phyloP scores from a whole-genome alignment of 2,888 invertebrate species.

The Matsumyia berberina region DNA sequence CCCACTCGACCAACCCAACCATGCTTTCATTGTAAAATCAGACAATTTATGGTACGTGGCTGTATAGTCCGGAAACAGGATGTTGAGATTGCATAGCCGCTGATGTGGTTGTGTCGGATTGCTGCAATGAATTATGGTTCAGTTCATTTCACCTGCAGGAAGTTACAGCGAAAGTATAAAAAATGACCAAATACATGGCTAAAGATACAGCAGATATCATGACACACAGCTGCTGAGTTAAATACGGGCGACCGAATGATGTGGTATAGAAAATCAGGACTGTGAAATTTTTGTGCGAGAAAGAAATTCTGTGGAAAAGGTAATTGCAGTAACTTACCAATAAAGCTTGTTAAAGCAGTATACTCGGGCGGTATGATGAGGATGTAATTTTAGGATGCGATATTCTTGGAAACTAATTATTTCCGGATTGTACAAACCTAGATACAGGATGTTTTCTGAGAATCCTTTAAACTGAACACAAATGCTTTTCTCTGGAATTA shows the following conservation, averaged over 20 bases:
- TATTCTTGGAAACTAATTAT: too few relatives aligned
- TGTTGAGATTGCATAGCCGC: slow-evolving; percentile 57
- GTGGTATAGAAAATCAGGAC: slow-evolving; percentile 10
- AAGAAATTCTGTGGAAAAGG: neutral
- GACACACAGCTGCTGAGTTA: neutral
- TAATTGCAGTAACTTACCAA: neutral
- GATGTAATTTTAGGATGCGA: too few relatives aligned
- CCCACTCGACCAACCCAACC: neutral
- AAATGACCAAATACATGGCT: slow-evolving; percentile 22
- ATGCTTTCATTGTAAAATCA: slow-evolving; percentile 42
- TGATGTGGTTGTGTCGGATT: slow-evolving; percentile 69
- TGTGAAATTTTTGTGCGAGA: neutral
- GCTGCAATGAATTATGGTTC: slow-evolving; percentile 60
- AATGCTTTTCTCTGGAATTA: too few relatives aligned
- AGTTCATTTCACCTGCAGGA: slow-evolving; percentile 60
- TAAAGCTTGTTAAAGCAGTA: neutral
- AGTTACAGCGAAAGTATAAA: slow-evolving; percentile 35
- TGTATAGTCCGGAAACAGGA: slow-evolving; percentile 53
- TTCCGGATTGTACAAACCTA: too few relatives aligned
- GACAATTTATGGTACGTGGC: slow-evolving; percentile 59
- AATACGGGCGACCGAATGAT: neutral
- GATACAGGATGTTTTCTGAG: too few relatives aligned
- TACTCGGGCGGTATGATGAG: too few relatives aligned
- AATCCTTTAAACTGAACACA: too few relatives aligned
- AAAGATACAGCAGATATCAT: neutral